Base-by-base conservation (phyloP, 2,797 vertebrate genomes). In the Onychomys arenicola region DNA sequence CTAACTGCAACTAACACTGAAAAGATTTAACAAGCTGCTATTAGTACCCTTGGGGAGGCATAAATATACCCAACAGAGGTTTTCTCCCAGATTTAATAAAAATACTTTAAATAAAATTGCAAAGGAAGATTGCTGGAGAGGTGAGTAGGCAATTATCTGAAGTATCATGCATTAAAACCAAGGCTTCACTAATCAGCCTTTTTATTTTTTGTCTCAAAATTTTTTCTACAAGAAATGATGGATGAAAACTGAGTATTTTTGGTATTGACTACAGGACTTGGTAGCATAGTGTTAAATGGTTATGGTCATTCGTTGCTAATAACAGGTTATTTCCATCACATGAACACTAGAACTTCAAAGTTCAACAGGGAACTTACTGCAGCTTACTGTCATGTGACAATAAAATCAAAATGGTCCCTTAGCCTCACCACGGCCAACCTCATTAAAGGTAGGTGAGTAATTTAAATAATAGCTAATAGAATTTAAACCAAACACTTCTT, bases 21-120 rank as follows among this genome's bases (percentile, higher is more conserved):
- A 46, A 46, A 90, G 12, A 85, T 88, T 89, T 71, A 96, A 90
- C 81, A 93, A 80, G 69, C 23, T 89, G 46, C 4, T 49, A 11
- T 82, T 96, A 77, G 29, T 49, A 91, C 27, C 75, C 46, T 92
- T 6, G 9, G 5, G 40, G n/a, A 90, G 46, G 59, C 7, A 0
- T 85, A 63, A 94, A 40, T 73, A 88, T 29, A 55, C 1, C 12
- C 2, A 52, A 73, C 0, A 27, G 73, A 89, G 16, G 29, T 49
- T 94, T 84, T 73, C 37, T 81, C 89, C 52, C 59, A 43, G 0
- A 89, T 86, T 94, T 96, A 90, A 94, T 92, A 16, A 86, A 94
- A 93, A 92, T 1, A 55, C 85, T 67, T 59, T 89, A 81, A 85
- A 91, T 49, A 90, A 77, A 90, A 92, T 69, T 67, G 43, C 65